Conservation (phyloP, 2,797 vertebrate species). For the Cossypha caffra region DNA sequence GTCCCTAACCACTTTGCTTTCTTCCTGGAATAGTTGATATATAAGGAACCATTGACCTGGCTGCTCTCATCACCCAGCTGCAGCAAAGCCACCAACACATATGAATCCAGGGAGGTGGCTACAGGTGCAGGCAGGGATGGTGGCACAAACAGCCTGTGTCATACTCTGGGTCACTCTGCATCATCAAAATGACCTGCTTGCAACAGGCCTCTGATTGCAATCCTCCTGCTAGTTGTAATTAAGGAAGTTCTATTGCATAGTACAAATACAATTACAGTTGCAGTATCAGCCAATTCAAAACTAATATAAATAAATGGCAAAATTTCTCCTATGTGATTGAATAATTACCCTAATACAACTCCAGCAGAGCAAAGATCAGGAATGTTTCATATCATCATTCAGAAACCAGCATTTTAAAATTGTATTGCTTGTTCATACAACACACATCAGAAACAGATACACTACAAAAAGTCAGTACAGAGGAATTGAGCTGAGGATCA, state of each 20-base stretch:
- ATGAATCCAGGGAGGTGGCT: neutral
- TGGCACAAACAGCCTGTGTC: neutral
- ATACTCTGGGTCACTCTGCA: neutral
- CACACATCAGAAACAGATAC: neutral
- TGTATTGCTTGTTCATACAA: neutral
- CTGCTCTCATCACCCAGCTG: neutral
- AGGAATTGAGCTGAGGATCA: neutral
- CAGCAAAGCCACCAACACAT: neutral
- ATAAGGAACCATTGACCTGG: neutral
- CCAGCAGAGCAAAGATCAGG: neutral
- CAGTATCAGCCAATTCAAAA: conserved; percentile 19
- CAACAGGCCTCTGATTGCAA: neutral
- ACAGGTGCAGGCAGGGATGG: neutral
- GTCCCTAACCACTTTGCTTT: neutral
- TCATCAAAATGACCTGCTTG: neutral
- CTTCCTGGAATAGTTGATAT: neutral
- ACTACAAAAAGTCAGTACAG: neutral
- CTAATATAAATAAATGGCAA: conserved; percentile 29
- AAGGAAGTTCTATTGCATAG: conserved; percentile 6
- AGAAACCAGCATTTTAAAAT: neutral
- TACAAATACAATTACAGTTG: conserved; percentile 12
- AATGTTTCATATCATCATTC: neutral
- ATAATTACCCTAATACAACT: conserved; percentile 22
- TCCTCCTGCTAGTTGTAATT: neutral
- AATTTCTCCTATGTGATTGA: neutral